Base-by-base conservation (phyloP, 2,888 invertebrate genomes). In the Muschampia plurimacula region DNA sequence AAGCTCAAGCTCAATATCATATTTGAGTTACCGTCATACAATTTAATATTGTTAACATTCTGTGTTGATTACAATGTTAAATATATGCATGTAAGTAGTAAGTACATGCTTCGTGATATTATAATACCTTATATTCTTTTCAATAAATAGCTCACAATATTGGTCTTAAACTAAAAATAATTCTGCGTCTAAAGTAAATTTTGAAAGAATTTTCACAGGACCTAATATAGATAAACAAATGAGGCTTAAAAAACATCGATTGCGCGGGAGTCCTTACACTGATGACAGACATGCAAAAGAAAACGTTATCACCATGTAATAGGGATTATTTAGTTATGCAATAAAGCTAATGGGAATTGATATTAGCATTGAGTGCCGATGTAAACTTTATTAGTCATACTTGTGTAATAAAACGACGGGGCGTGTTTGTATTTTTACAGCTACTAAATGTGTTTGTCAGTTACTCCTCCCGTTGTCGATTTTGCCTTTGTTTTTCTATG, bases 361-460 rank as follows among this genome's bases (percentile, higher is more conserved):
- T 79, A 78, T 79, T 76, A 80, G 74, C 78, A 77, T 78, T 78
- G 77, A 77, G 74, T 76, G 72, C 74, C 76, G 75, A 79, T 78
- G 79, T 82, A 79, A 81, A 79, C 75, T 83, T 85, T 84, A 83
- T 84, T 83, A 80, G 83, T 80, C 79, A 80, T 80, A 78, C 79
- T 81, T 77, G 76, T 77, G 77, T 78, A 79, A 80, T 80, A 80
- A 82, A 83, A 75, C 77, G 78, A 77, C 75, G 73, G 81, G 55
- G 80, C 74, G 82, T 79, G 78, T 76, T 77, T 76, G 74, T 77
- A 76, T 78, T 81, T 82, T 81, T 81, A 77, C 77, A 73, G 67
- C 76, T 74, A 73, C 75, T 76, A 74, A 74, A 74, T 75, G 49
- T 76, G 77, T 78, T 76, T 77, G 74, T 79, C 69, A 75, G 52